Percentiles rank a stretch among this genome's conserved stretches.
Evolutionary conservation across 1,140 invertebrate species (phyloP).

Genomic region (Trachymyrmex cornetzi): DNA sequence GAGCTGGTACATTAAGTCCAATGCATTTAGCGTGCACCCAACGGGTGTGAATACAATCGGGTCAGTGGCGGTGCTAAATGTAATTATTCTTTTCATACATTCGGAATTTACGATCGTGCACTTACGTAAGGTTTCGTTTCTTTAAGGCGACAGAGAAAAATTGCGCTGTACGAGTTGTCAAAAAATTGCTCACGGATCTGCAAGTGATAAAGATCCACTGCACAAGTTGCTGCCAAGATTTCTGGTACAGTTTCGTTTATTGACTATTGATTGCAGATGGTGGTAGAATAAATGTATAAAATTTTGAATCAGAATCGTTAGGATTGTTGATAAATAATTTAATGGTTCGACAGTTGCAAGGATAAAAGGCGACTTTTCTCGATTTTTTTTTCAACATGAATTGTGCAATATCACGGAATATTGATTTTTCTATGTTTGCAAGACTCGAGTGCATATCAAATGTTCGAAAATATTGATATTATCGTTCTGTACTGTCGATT

Average conservation of each 20-base stretch:
- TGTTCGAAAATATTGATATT: not conserved
- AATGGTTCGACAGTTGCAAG: not conserved
- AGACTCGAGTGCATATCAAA: not conserved
- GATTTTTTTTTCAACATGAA: not conserved
- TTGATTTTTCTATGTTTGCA: not conserved
- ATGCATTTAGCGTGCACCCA: constrained; percentile 56
- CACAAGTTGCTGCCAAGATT: not conserved
- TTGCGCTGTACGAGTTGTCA: not conserved
- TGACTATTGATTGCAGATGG: not conserved
- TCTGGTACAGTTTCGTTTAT: not conserved
- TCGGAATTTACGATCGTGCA: constrained; percentile 31
- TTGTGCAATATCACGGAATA: constrained; percentile 12
- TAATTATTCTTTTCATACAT: constrained; percentile 58
- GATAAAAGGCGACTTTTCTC: not conserved
- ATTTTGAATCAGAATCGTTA: not conserved
- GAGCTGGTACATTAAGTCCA: constrained; percentile 50
- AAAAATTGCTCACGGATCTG: not conserved
- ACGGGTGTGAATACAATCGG: constrained; percentile 49
- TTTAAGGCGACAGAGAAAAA: constrained; percentile 23
- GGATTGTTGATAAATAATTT: constrained; percentile 17
- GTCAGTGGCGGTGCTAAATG: constrained; percentile 46
- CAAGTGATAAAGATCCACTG: not conserved
- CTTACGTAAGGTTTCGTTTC: constrained; percentile 30
- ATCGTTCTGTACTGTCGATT: not conserved
- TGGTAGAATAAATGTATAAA: constrained; percentile 6